Evolutionary conservation across 2,888 invertebrate genomes (phyloP), one percentile per base, ranked within the genome.

Genomic region (Thera britannica): DNA sequence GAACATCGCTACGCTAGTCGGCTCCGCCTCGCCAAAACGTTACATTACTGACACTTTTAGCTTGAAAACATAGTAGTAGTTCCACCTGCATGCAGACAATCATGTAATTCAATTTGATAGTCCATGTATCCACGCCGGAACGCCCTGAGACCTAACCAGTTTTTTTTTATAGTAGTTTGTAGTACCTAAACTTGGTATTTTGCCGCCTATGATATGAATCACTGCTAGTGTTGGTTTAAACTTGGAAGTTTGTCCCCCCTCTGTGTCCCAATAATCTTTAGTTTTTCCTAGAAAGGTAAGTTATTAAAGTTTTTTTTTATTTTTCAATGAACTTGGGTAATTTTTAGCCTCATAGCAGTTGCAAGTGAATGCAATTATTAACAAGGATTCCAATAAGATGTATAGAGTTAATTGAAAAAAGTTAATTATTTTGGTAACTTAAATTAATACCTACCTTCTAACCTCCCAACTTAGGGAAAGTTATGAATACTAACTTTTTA

Each of bases 21-120:
- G 83, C 90, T 88, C 89, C 90, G 85, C 91, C 91, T 90, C 79
- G 80, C 78, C 74, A 72, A 77, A 83, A 81, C 82, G 81, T 85
- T 83, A 83, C 78, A 79, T 77, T 75, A 64, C 60, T 65, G 67
- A 72, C 48, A 62, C 44, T 59, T 58, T 69, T 8, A 62, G 62
- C 56, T 38, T 38, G 48, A 23, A 68, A 72, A 72, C 66, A 67
- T 52, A 23, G 56, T 54, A 60, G 12, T 41, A 64, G 46, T 46
- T 58, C 62, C 9, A 46, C 59, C 46, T 64, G 23, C 23, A 54
- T 56, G 52, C 52, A 41, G 48, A 58, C 41, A 56, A 63, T 63
- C 64, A 38, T 68, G 64, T 79, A 77, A 75, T 77, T 65, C 59
- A 68, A 70, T 72, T 67, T 76, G 52, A 70, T 79, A 77, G 41